Base-by-base conservation (phyloP, 2,113 vertebrate species). In the Podiceps cristatus region DNA sequence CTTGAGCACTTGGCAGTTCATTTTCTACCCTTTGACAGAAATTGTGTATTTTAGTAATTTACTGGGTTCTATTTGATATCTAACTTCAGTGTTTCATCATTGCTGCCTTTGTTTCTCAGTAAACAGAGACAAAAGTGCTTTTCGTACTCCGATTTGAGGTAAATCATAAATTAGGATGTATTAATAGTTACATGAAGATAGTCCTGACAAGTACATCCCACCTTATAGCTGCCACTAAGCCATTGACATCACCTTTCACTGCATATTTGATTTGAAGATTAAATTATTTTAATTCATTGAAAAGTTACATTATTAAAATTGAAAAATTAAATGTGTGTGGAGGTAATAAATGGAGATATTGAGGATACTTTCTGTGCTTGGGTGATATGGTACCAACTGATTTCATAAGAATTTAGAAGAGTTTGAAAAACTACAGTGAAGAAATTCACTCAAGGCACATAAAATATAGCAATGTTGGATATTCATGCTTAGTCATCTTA, bases 331-430 rank as follows among this genome's bases (percentile, higher is more conserved):
- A 78, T 29, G 5, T 28, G 5, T 23, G 33, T n/a, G 69, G 10
- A 40, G 24, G 4, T 37, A 50, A 42, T 49, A 87, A 83, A 71
- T 40, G 18, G 56, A 45, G 47, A 31, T 60, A 29, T 20, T 18
- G 23, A 68, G 14, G 29, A 42, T 79, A 44, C 11, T 15, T 35
- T 42, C 67, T 59, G n/a, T 33, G 11, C 25, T 68, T 33, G 31
- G 29, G 15, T 0, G 1, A 35, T 53, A n/a, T 19, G 53, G 9
- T 16, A 47, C 22, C 29, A 73, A n/a, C n/a, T n/a, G n/a, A n/a
- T n/a, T n/a, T n/a, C n/a, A n/a, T n/a, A n/a, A n/a, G n/a, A n/a
- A n/a, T n/a, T n/a, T n/a, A n/a, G 44, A 75, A 83, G 27, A 18
- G 22, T 49, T 18, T 1, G 0, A 74, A 76, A 90, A 69, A 27